Base-by-base conservation (phyloP, 2,113 vertebrate genomes). In the Cromileptes altivelis region DNA sequence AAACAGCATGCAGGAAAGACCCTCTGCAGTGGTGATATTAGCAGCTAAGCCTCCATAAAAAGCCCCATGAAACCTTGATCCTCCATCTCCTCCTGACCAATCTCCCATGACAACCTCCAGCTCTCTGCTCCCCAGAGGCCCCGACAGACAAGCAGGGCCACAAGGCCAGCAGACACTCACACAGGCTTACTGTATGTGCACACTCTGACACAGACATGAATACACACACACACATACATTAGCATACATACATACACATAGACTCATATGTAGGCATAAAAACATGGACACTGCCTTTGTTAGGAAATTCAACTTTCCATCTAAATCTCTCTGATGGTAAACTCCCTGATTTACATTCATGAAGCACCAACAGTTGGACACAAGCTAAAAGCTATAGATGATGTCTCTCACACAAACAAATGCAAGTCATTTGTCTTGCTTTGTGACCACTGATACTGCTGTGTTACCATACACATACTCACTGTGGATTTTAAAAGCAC, bases 41-140 rank as follows among this genome's bases (percentile, higher is more conserved):
- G 77, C 53, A 4, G 61, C 62, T 83, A 77, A 80, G 76, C 85
- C 70, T 68, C 74, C 1, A 9, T 80, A 68, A 76, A 70, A 53
- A 47, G 33, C 76, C 49, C 72, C 14, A 21, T 30, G 57, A 70
- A 81, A 78, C 2, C 70, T 42, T 55, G 53, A 88, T 74, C 70
- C 78, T 52, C 64, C 65, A 23, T 78, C 78, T 75, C 64, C 49
- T 75, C 75, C 64, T 50, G 62, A 52, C 62, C 81, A 84, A 77
- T 78, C 77, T 56, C 64, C 79, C 73, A 70, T 64, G 72, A 71
- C 67, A 68, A 68, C 53, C 61, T 55, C 50, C 57, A 4, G 45
- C 42, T 70, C 30, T 10, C n/a, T 8, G 47, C 17, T 80, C 82
- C 68, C 75, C 1, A 2, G 76, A 47, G 60, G 15, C 52, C 58